Evolutionary conservation across 2,888 invertebrate genomes (phyloP).

Genomic region (Pogonocherus hispidulus): DNA sequence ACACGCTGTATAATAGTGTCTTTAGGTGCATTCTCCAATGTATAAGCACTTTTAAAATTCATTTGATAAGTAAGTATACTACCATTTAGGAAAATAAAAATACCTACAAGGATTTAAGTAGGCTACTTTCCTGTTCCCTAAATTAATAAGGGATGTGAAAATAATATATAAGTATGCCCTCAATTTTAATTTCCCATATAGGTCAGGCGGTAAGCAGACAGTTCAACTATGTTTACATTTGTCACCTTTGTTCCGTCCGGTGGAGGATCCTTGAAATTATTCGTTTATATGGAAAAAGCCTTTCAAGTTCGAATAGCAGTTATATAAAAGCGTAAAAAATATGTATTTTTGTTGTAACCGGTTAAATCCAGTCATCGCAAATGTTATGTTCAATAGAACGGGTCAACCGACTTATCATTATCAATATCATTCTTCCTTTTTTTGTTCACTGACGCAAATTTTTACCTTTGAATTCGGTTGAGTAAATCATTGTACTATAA

Average conservation of each 20-base stretch:
- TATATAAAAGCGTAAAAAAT: conserved; percentile 12
- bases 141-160: no score
- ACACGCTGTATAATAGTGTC: no score
- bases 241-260: conserved; percentile 6
- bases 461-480: conserved; percentile 26
- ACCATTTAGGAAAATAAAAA: no score
- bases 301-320: neutral
- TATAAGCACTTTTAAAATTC: no score
- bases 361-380: conserved; percentile 9
- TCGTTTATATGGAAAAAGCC: conserved; percentile 6
- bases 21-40: no score
- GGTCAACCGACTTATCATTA: conserved; percentile 27
- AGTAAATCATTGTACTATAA: conserved; percentile 17
- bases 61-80: no score
- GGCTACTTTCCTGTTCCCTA: no score
- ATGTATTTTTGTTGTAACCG: conserved; percentile 20
- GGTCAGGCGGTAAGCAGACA: neutral
- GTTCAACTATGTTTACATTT: neutral
- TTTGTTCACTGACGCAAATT: conserved; percentile 27
- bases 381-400: conserved; percentile 25
- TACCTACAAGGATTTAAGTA: no score
- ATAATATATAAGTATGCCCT: neutral
- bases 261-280: conserved; percentile 1
- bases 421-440: conserved; percentile 6
- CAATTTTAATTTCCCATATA: neutral